A percentile compares a stretch with the other conserved stretches of the same genome.
Evolutionary conservation across 2,888 invertebrate genomes (phyloP).

Genomic region (Sisyra nigra): DNA sequence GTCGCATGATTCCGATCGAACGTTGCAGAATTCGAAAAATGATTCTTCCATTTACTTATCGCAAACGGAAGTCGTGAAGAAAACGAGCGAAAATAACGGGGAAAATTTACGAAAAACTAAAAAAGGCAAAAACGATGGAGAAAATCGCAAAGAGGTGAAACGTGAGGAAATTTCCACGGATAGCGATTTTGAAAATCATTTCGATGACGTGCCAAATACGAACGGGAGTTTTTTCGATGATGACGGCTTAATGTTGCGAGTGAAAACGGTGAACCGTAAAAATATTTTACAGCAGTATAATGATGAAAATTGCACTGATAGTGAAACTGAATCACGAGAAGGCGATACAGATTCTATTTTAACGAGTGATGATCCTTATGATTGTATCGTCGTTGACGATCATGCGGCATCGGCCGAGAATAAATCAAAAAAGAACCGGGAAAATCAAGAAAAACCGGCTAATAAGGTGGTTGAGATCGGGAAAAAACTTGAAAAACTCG

Average conservation of each 20-base stretch:
- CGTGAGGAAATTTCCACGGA: constrained; percentile 9
- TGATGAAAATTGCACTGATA: constrained; percentile 32
- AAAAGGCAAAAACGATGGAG: constrained; percentile 25
- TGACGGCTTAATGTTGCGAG: constrained; percentile 46
- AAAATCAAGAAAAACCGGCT: constrained; percentile 13
- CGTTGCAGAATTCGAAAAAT: constrained; percentile 22
- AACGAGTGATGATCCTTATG: constrained; percentile 58
- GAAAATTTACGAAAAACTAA: constrained; percentile 19
- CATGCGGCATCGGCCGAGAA: constrained; percentile 31
- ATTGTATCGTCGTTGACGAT: constrained; percentile 74
- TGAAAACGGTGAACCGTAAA: constrained; percentile 57
- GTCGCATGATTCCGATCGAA: constrained; percentile 26
- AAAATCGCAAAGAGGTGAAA: constrained; percentile 12
- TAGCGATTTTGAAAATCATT: constrained; percentile 16
- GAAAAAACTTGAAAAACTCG: constrained; percentile 27
- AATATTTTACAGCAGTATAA: constrained; percentile 55
- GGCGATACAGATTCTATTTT: constrained; percentile 44
- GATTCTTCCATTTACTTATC: constrained; percentile 10
- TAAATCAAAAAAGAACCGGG: constrained; percentile 15
- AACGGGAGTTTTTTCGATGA: constrained; percentile 52
- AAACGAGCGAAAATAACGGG: constrained; percentile 21
- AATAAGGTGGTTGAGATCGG: constrained; percentile 28
- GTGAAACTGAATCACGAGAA: constrained; percentile 47
- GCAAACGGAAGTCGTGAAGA: neutral
- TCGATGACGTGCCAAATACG: constrained; percentile 16